Evolutionary conservation across 2,113 vertebrate species (phyloP).

Genomic region (Notothenia coriiceps): DNA sequence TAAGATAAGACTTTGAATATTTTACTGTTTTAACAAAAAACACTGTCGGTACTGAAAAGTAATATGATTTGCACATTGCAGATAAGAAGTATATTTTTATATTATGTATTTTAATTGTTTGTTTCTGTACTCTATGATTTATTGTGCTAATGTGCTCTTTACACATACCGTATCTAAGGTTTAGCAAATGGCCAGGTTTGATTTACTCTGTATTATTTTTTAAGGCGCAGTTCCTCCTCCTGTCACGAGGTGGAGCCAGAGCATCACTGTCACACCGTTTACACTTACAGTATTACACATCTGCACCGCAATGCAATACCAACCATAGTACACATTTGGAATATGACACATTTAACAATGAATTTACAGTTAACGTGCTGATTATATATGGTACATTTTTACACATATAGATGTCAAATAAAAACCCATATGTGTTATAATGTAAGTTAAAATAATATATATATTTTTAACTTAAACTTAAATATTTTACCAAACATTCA

Average conservation of each 20-base stretch:
- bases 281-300: too few species aligned
- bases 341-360: too few species aligned
- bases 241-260: slow-evolving; percentile 53
- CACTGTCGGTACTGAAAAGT: not conserved
- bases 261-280: not conserved
- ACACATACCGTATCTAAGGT: not conserved
- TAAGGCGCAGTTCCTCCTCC: not conserved
- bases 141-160: not conserved
- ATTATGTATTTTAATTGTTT: not conserved
- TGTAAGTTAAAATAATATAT: too few species aligned
- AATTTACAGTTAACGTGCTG: too few species aligned
- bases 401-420: too few species aligned
- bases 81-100: too few species aligned
- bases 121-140: not conserved
- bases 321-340: too few species aligned
- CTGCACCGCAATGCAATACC: not conserved
- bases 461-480: too few species aligned
- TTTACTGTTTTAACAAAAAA: not conserved
- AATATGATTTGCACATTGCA: not conserved
- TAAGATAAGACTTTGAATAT: not conserved
- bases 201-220: not conserved
- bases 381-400: too few species aligned
- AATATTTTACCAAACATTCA: too few species aligned
- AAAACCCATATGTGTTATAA: too few species aligned
- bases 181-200: not conserved